Evolutionary conservation across 2,888 invertebrate species (phyloP), one percentile per base, ranked within the genome.

Genomic region (Drosophila lutescens): DNA sequence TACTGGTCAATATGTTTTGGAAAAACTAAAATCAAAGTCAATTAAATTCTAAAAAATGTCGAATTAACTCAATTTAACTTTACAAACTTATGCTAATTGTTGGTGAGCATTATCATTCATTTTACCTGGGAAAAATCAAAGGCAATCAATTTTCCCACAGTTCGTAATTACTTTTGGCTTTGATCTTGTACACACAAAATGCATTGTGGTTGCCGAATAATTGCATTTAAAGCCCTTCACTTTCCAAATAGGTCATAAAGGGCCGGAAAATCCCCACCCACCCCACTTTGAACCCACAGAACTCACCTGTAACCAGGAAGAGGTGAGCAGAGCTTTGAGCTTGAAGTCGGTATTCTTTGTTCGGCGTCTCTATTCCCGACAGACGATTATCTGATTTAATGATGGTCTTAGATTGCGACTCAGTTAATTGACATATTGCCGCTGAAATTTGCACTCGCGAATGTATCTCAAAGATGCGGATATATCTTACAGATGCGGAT

Each of bases 211-310:
- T 46, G 38, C 46, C 46, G 26, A 66, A 66, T 66, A 66, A 68
- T 68, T 68, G 67, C 67, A 57, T 46, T 68, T 56, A 44, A 44
- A 68, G 69, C 67, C 57, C 67, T 51, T 40, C 15, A 55, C 44
- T 56, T 49, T 44, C n/a, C 69, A 68, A 68, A 68, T 68, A 68
- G 67, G 67, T 68, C 67, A 68, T 68, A 56, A 68, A 68, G 55
- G 41, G 26, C 44, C 68, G 46, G n/a, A 38, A 15, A 15, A 20
- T 20, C 10, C 12, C 43, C 20, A 34, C 30, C 32, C 12, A 26
- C 20, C 15, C 20, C 38, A n/a, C 41, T 13, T 41, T 20, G 17
- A 8, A 4, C 36, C 40, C 26, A 40, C n/a, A 26, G 26, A 38
- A 68, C 67, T 68, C 67, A 68, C 67, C 67, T 68, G 67, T 69